phyloP scores from a whole-genome alignment of 2,888 invertebrate species.

The Caenorhabditis doughertyi region DNA sequence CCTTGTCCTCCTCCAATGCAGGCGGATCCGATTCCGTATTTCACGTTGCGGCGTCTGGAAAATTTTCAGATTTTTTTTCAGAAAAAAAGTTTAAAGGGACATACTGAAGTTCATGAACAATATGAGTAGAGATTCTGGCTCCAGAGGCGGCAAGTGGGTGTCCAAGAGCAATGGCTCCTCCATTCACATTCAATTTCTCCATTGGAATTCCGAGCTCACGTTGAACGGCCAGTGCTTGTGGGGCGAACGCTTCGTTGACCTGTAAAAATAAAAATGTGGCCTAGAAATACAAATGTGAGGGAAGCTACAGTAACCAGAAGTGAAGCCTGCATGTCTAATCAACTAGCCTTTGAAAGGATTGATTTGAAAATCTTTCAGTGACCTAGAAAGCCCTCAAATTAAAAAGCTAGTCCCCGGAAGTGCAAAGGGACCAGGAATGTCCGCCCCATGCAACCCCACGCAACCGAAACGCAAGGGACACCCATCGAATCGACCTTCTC shows the following conservation, averaged over 20 bases:
- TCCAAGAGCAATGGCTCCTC: constrained; percentile 81
- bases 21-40: constrained; percentile 90
- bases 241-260: constrained; percentile 97
- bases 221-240: constrained; percentile 93
- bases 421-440: no score
- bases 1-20: constrained; percentile 99
- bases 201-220: constrained; percentile 92
- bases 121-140: constrained; percentile 79
- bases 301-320: no score
- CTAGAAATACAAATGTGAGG: no score
- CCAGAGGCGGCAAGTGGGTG: constrained; percentile 81
- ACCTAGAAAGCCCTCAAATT: no score
- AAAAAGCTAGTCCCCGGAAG: no score
- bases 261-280: constrained; percentile 31
- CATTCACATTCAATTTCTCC: constrained; percentile 88
- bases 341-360: no score
- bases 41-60: constrained; percentile 75
- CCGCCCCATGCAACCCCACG: no score
- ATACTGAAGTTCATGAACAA: constrained; percentile 79
- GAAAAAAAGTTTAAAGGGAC: constrained; percentile 8
- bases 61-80: background rate
- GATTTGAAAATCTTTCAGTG: no score
- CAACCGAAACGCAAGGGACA: no score
- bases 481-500: no score
- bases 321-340: no score